A percentile compares a stretch with the other conserved stretches of the same genome.
Conservation (phyloP, 2,888 invertebrate species). For the Ariolimax columbianus region DNA sequence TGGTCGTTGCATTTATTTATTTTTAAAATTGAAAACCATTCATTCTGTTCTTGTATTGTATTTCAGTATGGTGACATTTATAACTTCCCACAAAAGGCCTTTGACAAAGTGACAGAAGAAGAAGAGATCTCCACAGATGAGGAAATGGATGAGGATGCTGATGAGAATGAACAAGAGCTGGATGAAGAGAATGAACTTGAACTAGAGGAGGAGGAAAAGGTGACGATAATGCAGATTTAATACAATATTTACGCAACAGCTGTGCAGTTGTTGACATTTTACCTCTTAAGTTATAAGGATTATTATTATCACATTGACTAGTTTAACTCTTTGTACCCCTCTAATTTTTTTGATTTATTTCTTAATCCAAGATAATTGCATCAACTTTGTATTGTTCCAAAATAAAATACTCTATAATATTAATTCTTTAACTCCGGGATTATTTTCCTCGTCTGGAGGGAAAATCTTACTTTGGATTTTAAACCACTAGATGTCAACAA, state of each 20-base stretch:
- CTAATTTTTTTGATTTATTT: too few species aligned
- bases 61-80: slow-evolving; percentile 97
- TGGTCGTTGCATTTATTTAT: not conserved
- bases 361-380: too few species aligned
- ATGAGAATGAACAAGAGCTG: slow-evolving; percentile 82
- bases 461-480: too few species aligned
- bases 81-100: slow-evolving; percentile 96
- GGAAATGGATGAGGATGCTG: slow-evolving; percentile 76
- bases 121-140: slow-evolving; percentile 86
- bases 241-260: not conserved
- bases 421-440: too few species aligned
- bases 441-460: too few species aligned
- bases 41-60: slow-evolving; percentile 17
- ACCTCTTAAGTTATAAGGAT: not conserved
- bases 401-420: too few species aligned
- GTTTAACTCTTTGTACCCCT: too few species aligned
- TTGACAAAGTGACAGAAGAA: slow-evolving; percentile 93
- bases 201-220: slow-evolving; percentile 72
- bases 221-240: not conserved
- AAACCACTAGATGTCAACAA: too few species aligned
- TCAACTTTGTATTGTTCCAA: too few species aligned
- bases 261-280: too few species aligned
- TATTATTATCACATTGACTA: too few species aligned
- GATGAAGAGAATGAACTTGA: slow-evolving; percentile 79
- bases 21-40: not conserved